Base-by-base conservation (phyloP, 2,113 vertebrate species). In the Mus spicilegus region DNA sequence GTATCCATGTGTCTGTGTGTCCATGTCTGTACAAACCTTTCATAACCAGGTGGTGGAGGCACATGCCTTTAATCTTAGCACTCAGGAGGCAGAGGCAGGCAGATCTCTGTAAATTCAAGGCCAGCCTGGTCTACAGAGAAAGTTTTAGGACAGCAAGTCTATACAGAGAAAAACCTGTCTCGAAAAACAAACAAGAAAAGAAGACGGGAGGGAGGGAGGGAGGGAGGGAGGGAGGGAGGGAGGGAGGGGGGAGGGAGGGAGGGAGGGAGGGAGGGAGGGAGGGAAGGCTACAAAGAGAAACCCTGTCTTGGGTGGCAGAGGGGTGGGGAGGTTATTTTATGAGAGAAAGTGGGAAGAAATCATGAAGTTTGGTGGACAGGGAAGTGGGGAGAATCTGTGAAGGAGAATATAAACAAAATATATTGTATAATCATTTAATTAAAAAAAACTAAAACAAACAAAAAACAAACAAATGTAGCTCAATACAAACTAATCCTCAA, bases 201-300 rank as follows among this genome's bases (percentile, higher is more conserved):
- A 33, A 76, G 67, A 69, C 5, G 4, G 30, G 13, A 6, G 14
- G 13, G 1, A 30, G 28, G 28, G 3, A 30, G 28, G 4, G 28
- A 12, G 65, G 11, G 10, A 67, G 28, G 10, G 28, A 13, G 65
- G 5, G 11, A 33, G 28, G 7, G 56, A 56, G 54, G 13, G 54
- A 56, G 54, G 13, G 13, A 56, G 54, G 13, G 54, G 16, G 54
- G 51, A 5, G 5, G n/a, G n/a, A n/a, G n/a, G n/a, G n/a, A n/a
- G n/a, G n/a, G n/a, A n/a, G n/a, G n/a, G n/a, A n/a, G 4, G 30
- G 13, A 6, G 14, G 13, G 1, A 30, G 28, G 28, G 3, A 30
- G 28, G 4, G 28, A 12, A n/a, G 58, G 61, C 24, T 65, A 65
- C 63, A 65, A 65, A 26, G 22, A 65, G 24, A 65, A 65, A 65